Conservation (phyloP, 1,140 invertebrate species). For the Drosophila santomea region DNA sequence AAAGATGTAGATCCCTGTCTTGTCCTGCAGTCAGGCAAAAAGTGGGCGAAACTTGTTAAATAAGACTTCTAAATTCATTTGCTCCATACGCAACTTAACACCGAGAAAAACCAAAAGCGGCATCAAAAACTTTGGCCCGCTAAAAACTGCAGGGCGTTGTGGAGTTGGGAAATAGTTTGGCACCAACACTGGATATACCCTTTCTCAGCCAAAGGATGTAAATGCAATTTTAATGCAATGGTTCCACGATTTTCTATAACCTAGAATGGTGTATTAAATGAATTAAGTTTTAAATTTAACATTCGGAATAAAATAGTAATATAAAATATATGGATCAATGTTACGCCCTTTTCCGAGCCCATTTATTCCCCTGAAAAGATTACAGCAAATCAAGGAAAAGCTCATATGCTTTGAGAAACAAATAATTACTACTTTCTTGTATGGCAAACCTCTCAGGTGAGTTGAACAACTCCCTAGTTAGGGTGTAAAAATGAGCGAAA, state of each 20-base stretch:
- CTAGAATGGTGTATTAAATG: too few species aligned
- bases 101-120: conserved; percentile 61
- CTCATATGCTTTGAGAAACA: neutral
- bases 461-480: neutral
- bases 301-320: too few species aligned
- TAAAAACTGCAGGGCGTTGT: conserved; percentile 12
- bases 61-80: conserved; percentile 83
- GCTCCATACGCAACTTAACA: conserved; percentile 74
- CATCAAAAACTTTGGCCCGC: conserved; percentile 38
- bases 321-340: too few species aligned
- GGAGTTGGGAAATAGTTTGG: too few species aligned
- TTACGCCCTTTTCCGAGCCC: too few species aligned
- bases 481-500: conserved; percentile 26
- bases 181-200: neutral
- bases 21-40: conserved; percentile 11
- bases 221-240: too few species aligned
- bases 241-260: too few species aligned
- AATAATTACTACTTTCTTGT: neutral
- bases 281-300: too few species aligned
- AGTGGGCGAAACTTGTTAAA: conserved; percentile 71
- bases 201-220: neutral
- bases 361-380: neutral
- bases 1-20: conserved; percentile 34
- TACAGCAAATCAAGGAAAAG: too few species aligned
- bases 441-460: neutral